Percentiles rank a stretch among this genome's conserved stretches.
Evolutionary conservation across 1,140 invertebrate species (phyloP).

Genomic region (Drosophila teissieri): DNA sequence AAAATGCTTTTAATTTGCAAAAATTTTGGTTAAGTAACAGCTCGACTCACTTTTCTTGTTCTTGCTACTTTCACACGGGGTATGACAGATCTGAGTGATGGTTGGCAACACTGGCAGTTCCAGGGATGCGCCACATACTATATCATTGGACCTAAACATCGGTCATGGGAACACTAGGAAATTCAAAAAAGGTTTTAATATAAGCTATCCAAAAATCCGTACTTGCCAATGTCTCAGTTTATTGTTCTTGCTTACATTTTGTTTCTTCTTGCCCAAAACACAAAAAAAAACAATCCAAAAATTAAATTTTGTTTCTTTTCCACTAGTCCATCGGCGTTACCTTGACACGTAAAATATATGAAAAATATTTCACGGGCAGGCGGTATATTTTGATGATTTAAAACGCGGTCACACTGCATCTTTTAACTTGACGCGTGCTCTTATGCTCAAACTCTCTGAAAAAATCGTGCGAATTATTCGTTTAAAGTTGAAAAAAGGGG

Average conservation of each 20-base stretch:
- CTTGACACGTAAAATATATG: too few species aligned
- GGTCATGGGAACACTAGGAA: neutral
- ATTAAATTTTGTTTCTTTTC: too few species aligned
- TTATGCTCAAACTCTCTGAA: conserved; percentile 17
- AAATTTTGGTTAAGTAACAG: conserved; percentile 81
- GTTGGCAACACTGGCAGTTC: neutral
- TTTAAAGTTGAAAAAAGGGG: neutral
- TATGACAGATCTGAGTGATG: conserved; percentile 12
- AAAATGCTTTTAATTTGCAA: conserved; percentile 41
- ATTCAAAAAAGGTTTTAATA: too few species aligned
- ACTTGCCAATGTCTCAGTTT: too few species aligned
- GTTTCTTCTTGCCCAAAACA: too few species aligned
- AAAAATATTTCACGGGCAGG: too few species aligned
- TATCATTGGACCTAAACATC: neutral
- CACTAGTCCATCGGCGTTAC: too few species aligned
- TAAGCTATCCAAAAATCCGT: too few species aligned
- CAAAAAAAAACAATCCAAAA: too few species aligned
- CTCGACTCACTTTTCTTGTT: conserved; percentile 69
- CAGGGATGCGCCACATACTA: neutral
- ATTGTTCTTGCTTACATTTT: too few species aligned
- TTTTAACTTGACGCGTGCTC: conserved; percentile 28
- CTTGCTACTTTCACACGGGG: conserved; percentile 57
- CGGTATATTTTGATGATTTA: neutral
- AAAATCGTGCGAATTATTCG: conserved; percentile 6
- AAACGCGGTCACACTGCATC: neutral